Percentiles rank a stretch among this genome's conserved stretches.
Conservation (phyloP, 2,797 vertebrate genomes). For the Premnoplex brunnescens region DNA sequence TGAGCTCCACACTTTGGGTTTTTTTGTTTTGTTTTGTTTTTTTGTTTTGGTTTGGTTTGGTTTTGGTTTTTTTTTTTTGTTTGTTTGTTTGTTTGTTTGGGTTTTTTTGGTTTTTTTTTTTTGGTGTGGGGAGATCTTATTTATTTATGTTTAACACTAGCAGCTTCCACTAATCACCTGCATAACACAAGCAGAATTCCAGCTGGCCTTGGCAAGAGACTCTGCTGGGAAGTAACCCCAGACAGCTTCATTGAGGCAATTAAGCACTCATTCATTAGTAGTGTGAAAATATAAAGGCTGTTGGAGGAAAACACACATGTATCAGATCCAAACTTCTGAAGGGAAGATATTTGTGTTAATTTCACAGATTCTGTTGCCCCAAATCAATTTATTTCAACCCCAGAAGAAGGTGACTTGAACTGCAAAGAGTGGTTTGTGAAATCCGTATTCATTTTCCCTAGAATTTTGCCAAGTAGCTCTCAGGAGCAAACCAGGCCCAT, state of each 20-base stretch:
- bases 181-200: conserved; percentile 30
- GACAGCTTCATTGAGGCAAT: conserved; percentile 17
- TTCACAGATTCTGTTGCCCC: not conserved
- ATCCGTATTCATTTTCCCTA: not conserved
- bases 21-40: not conserved
- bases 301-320: not conserved
- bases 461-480: not conserved
- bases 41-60: too few relatives aligned
- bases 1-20: not conserved
- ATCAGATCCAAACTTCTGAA: conserved; percentile 4
- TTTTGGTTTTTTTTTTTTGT: not conserved
- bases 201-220: conserved; percentile 38
- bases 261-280: conserved; percentile 33
- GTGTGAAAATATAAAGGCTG: conserved; percentile 51
- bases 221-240: conserved; percentile 37
- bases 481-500: not conserved
- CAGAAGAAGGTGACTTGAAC: not conserved
- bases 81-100: too few relatives aligned
- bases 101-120: not conserved
- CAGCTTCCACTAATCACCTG: conserved; percentile 37
- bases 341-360: not conserved
- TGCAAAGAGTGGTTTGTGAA: not conserved
- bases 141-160: conserved; percentile 52
- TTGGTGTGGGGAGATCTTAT: not conserved
- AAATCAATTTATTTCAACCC: not conserved